A percentile compares a stretch with the other conserved stretches of the same genome.
Evolutionary conservation across 2,888 invertebrate species (phyloP).

Genomic region (Caenorhabditis sp.): DNA sequence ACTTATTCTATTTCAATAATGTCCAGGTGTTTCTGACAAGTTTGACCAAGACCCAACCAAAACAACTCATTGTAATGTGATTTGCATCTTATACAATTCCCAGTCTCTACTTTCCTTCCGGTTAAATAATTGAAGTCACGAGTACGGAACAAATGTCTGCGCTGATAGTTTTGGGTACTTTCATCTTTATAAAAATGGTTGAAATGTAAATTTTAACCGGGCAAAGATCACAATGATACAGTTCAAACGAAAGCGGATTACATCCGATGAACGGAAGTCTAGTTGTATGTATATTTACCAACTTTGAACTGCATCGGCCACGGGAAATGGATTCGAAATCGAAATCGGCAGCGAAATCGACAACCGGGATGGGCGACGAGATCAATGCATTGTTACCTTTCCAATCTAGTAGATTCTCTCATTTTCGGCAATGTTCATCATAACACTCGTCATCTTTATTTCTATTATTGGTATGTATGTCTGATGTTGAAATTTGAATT

Average conservation of each 20-base stretch:
- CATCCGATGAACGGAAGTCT: conserved; percentile 20
- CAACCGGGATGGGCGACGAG: neutral
- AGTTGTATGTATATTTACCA: neutral
- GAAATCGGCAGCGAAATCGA: neutral
- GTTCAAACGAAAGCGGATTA: neutral
- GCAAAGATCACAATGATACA: conserved; percentile 18
- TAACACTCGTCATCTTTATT: conserved; percentile 12
- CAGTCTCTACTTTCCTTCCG: neutral
- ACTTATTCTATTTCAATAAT: neutral
- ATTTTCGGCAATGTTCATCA: conserved; percentile 27
- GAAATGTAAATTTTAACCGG: neutral
- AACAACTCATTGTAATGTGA: neutral
- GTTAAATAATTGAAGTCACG: no score
- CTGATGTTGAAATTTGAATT: neutral
- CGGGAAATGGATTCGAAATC: neutral
- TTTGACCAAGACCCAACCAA: neutral
- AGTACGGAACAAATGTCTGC: no score
- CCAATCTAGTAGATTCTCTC: neutral
- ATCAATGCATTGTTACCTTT: conserved; percentile 16
- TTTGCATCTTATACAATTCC: neutral
- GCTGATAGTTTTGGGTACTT: no score
- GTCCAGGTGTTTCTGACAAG: neutral
- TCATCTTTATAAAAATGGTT: no score
- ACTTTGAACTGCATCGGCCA: neutral
- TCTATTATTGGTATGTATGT: conserved; percentile 25